Conservation (phyloP, 37 sponge, comb jelly and placozoan species). For the Hormiphora californensis region DNA sequence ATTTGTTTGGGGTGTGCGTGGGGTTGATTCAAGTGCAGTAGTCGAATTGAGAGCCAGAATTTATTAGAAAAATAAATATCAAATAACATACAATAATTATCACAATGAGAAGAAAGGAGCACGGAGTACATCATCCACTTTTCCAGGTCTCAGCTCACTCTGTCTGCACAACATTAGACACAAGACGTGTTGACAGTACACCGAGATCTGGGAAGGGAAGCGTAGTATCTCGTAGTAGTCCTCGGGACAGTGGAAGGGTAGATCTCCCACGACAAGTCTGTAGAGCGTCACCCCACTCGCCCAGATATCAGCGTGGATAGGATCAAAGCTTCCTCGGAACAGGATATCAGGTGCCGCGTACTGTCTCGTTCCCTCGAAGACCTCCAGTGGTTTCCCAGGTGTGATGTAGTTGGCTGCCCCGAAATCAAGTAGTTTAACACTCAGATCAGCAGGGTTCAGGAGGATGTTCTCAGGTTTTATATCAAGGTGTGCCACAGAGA, state of each 20-base stretch:
- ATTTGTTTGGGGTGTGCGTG: no score
- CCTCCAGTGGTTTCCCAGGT: not conserved
- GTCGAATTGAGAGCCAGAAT: no score
- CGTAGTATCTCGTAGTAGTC: constrained; percentile 12
- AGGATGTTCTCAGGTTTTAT: constrained; percentile 52
- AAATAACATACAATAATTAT: no score
- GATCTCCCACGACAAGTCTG: constrained; percentile 10
- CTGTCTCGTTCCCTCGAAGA: constrained; percentile 10
- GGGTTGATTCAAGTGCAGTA: no score
- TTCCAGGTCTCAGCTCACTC: constrained; percentile 3
- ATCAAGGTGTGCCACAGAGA: constrained; percentile 34
- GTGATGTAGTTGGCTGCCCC: constrained; percentile 52
- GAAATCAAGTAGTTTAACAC: constrained; percentile 28
- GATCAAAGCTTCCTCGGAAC: constrained; percentile 11
- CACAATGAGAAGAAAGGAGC: not conserved
- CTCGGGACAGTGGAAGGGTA: constrained; percentile 16
- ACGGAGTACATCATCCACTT: not conserved
- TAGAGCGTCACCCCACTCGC: constrained; percentile 33
- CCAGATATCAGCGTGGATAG: constrained; percentile 50
- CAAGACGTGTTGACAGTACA: constrained; percentile 50
- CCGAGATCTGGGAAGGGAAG: not conserved
- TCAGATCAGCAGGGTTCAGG: constrained; percentile 25
- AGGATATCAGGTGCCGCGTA: constrained; percentile 28
- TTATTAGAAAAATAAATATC: no score
- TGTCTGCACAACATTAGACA: constrained; percentile 31